Conservation (phyloP, 2,888 invertebrate species). For the Drosophila limbata region DNA sequence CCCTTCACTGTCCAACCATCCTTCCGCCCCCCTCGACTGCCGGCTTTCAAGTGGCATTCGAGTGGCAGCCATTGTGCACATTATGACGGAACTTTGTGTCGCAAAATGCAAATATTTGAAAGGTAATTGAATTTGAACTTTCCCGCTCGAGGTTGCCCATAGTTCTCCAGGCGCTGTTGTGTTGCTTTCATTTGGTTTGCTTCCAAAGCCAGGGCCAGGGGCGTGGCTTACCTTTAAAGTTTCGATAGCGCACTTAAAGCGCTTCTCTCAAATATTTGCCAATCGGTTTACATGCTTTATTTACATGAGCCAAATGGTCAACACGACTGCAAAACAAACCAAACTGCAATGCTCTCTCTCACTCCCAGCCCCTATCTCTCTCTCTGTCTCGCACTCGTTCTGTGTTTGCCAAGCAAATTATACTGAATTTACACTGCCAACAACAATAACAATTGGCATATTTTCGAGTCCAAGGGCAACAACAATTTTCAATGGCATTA, state of each 20-base stretch:
- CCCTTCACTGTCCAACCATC: background rate
- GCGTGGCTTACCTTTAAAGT: conserved; percentile 55
- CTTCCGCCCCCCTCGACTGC: conserved; percentile 15
- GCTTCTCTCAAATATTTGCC: conserved; percentile 67
- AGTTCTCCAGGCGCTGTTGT: conserved; percentile 43
- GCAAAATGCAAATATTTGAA: conserved; percentile 82
- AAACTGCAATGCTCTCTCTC: conserved; percentile 16
- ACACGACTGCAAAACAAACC: conserved; percentile 56
- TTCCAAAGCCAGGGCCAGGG: background rate
- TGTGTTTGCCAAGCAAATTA: conserved; percentile 75
- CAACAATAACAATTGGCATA: conserved; percentile 45
- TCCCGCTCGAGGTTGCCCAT: conserved; percentile 66
- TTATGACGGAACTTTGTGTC: conserved; percentile 82
- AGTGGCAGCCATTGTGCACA: conserved; percentile 82
- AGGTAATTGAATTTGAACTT: conserved; percentile 82
- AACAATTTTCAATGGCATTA: conserved; percentile 45
- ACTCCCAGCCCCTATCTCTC: background rate
- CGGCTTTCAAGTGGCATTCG: conserved; percentile 79
- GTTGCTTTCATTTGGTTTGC: conserved; percentile 21
- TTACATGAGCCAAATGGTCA: conserved; percentile 76
- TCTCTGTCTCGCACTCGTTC: background rate
- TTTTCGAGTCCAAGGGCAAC: conserved; percentile 53
- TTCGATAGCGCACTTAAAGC: conserved; percentile 63
- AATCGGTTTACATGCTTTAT: conserved; percentile 78
- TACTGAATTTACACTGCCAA: conserved; percentile 57